Evolutionary conservation across 2,113 vertebrate species (phyloP), one percentile per base, ranked within the genome.

Genomic region (Odontesthes bonariensis): DNA sequence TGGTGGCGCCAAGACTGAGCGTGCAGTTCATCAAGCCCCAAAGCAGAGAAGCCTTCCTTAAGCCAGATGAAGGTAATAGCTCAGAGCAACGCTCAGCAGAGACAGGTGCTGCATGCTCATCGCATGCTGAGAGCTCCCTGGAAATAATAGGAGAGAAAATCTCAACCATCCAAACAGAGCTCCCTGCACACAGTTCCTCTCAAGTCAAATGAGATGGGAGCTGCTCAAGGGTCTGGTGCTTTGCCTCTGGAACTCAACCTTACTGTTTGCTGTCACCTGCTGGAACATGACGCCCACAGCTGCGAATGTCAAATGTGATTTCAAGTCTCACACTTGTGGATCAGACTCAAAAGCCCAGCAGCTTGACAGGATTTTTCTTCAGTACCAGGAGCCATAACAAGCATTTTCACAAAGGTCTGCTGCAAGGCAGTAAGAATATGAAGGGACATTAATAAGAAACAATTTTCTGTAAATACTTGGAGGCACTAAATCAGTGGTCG

Each of bases 11-110:
- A 1, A 84, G 88, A 49, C 33, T 88, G 42, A 89, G 44, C 27
- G 88, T 94, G 44, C 92, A 89, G 66, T 94, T 92, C 83, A 82
- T 91, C 77, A 91, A 89, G 68, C 90, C 89, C 13, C 84, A 88
- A 31, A 88, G 84, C 47, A 79, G 91, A n/a, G 89, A 92, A 10
- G 84, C 85, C 13, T 92, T 92, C 70, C 8, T 79, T 22, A 75
- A 71, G 0, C 59, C 76, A 1, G 73, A 67, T 1, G 62, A 22
- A 5, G 51, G 3, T 5, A 58, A 66, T 5, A 49, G 31, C 60
- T 22, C 61, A 0, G 69, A 81, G 67, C 63, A 22, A 9, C 38
- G 38, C 44, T 53, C 66, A 0, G 79, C 49, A 1, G 82, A 86
- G 22, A 80, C 79, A 3, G 84, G 63, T 2, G 65, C 64, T 0